phyloP scores from a whole-genome alignment of 1,140 invertebrate species.

The Delia radicum region DNA sequence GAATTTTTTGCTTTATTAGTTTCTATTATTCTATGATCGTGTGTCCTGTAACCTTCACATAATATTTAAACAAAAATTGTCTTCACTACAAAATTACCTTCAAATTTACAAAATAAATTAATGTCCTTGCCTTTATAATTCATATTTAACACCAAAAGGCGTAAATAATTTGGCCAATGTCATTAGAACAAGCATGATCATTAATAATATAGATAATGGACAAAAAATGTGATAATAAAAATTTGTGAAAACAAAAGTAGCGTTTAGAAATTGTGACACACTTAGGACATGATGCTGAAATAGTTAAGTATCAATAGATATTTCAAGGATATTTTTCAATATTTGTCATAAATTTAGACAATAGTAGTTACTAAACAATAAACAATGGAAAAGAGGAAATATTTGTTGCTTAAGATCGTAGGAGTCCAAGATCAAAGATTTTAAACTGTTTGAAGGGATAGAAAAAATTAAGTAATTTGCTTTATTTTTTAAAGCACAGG shows the following conservation, averaged over 20 bases:
- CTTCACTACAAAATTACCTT: not conserved
- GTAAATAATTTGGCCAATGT: not conserved
- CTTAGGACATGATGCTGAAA: not conserved
- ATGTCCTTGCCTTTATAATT: not conserved
- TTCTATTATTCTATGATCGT: not conserved
- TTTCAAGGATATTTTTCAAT: no score
- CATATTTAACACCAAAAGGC: not conserved
- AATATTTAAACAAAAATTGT: no score
- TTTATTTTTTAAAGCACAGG: no score
- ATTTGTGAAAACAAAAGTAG: not conserved
- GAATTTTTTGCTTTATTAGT: not conserved
- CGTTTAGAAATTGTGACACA: not conserved
- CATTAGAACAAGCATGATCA: not conserved
- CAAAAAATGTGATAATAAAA: no score
- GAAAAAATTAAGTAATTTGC: no score
- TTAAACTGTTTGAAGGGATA: no score
- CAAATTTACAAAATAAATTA: not conserved
- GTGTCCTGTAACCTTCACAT: not conserved
- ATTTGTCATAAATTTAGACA: no score
- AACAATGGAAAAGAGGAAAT: no score
- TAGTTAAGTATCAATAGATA: no score
- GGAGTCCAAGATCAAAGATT: no score
- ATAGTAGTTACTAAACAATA: no score
- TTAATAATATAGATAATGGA: not conserved
- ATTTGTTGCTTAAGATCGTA: no score